phyloP scores from a whole-genome alignment of 2,888 invertebrate genomes.

The Plusia festucae region DNA sequence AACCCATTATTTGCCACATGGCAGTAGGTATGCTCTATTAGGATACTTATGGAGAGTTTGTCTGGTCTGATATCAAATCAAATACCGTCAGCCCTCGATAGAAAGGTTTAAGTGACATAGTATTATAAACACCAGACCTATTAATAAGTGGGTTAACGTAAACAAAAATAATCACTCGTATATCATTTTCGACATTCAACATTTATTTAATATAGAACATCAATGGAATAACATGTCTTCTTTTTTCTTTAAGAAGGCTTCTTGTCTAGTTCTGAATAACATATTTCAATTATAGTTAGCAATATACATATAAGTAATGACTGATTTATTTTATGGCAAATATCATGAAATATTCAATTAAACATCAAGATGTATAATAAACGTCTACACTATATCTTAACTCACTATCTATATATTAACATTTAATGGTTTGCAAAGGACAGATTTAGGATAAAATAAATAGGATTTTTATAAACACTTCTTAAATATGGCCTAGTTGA shows the following conservation, averaged over 20 bases:
- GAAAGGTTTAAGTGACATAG: too few species aligned
- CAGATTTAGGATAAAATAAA: conserved; percentile 53
- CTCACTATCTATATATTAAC: conserved; percentile 52
- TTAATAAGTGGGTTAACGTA: neutral
- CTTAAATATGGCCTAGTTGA: conserved; percentile 32
- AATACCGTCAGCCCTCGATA: neutral
- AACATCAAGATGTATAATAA: conserved; percentile 23
- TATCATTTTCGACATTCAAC: conserved; percentile 65
- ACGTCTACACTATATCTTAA: conserved; percentile 32
- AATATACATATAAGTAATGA: conserved; percentile 45
- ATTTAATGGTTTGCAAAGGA: conserved; percentile 44
- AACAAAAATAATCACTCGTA: neutral
- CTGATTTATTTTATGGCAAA: conserved; percentile 58
- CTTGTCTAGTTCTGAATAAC: conserved; percentile 41
- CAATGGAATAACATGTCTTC: conserved; percentile 69
- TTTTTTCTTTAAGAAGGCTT: conserved; percentile 19
- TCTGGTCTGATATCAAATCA: neutral
- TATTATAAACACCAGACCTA: neutral
- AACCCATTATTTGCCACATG: too few species aligned
- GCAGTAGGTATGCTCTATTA: too few species aligned
- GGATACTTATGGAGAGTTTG: too few species aligned
- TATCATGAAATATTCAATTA: conserved; percentile 31
- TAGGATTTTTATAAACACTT: conserved; percentile 41
- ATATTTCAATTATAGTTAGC: conserved; percentile 33
- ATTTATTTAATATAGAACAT: conserved; percentile 78